These are phyloP conservation scores for Hypsopygia costalis DNA, from an alignment of 2,888 invertebrate species.

Conservation along the genomic window DNA sequence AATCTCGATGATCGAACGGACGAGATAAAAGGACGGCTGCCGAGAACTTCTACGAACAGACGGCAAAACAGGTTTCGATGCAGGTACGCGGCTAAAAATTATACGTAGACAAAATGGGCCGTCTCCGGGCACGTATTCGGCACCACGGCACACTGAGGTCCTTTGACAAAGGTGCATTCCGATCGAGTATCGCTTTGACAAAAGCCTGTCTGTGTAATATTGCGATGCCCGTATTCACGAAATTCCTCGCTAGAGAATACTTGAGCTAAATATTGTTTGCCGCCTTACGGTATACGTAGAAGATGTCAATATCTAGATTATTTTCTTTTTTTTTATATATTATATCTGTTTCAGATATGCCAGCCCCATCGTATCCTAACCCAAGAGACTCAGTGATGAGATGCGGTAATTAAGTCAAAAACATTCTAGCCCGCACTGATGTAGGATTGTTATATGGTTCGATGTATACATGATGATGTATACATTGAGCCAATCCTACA, in stretches of 20 bases:
- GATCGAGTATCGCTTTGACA: slow-evolving; percentile 41
- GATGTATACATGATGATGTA: too few relatives aligned
- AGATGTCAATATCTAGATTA: too few relatives aligned
- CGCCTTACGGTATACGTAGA: too few relatives aligned
- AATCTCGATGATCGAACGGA: slow-evolving; percentile 36
- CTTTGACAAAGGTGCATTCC: slow-evolving; percentile 67
- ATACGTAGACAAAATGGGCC: slow-evolving; percentile 63
- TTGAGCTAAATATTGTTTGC: slow-evolving; percentile 7
- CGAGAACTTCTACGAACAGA: slow-evolving; percentile 55
- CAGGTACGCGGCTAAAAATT: slow-evolving; percentile 73
- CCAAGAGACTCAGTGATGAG: too few relatives aligned
- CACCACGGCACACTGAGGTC: slow-evolving; percentile 45
- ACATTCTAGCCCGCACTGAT: too few relatives aligned
- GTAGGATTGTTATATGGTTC: too few relatives aligned
- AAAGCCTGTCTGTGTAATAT: slow-evolving; percentile 12
- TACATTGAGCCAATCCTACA: too few relatives aligned
- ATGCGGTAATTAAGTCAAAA: too few relatives aligned
- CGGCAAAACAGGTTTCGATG: slow-evolving; percentile 65
- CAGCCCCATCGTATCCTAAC: too few relatives aligned
- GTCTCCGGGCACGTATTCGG: slow-evolving; percentile 47
- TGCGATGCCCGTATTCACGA: slow-evolving; percentile 4
- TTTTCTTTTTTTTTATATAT: too few relatives aligned
- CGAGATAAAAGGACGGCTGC: slow-evolving; percentile 51
- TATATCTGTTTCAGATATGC: too few relatives aligned
- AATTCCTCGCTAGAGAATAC: slow-evolving; percentile 7